These are phyloP conservation scores for Intellagama lesueurii DNA, from an alignment of 2,797 vertebrate species.

Conservation along the genomic window DNA sequence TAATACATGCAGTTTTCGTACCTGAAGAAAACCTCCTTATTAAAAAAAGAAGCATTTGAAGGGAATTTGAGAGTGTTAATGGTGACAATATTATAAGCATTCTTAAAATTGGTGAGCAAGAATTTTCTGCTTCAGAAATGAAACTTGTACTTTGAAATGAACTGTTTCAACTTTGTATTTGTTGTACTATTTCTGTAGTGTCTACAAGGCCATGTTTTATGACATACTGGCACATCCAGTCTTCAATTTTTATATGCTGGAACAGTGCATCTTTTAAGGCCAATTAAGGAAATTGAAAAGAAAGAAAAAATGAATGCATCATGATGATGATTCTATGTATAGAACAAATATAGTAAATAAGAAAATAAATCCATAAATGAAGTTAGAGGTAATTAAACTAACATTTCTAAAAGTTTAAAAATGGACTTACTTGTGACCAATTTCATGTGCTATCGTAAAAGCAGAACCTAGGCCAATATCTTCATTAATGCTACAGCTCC, in stretches of 20 bases:
- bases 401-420: conserved; percentile 74
- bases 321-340: conserved; percentile 44
- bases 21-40: neutral
- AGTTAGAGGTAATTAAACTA: conserved; percentile 61
- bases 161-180: neutral
- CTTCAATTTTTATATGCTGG: neutral
- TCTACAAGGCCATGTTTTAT: neutral
- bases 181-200: neutral
- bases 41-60: neutral
- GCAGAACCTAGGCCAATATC: conserved; percentile 98
- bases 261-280: conserved; percentile 39
- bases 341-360: conserved; percentile 53
- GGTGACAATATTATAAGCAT: conserved; percentile 43
- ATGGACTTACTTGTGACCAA: conserved; percentile 98
- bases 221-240: neutral
- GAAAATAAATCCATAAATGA: conserved; percentile 55
- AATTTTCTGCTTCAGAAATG: neutral
- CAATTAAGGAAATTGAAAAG: conserved; percentile 13
- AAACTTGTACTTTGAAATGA: neutral
- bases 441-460: conserved; percentile 99
- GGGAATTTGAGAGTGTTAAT: conserved; percentile 35
- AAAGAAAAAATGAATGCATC: conserved; percentile 35
- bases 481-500: conserved; percentile 99
- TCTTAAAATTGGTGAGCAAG: conserved; percentile 37
- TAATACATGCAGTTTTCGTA: neutral